Evolutionary conservation across 2,797 vertebrate species (phyloP), one percentile per base, ranked within the genome.

Genomic region (Pelodytes ibericus): DNA sequence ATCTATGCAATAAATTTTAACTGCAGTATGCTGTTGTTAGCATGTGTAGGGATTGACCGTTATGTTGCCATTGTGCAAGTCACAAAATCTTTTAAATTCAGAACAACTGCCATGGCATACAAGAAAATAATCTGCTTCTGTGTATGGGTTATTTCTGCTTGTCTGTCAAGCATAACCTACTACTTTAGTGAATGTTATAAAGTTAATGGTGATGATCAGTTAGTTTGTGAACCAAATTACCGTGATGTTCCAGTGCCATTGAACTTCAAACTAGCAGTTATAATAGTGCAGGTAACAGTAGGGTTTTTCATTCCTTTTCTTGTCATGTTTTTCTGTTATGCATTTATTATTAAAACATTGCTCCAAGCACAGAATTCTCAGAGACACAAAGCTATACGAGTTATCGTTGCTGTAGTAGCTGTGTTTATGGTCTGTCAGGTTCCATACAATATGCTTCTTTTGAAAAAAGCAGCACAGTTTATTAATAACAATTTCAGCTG

Each of bases 1-100:
- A 83, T 93, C 65, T 97, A 98, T 29, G 93, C 93, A 0, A 75
- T 97, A 65, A 98, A 98, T 88, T 92, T 99, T 62, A 94, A 94
- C 89, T 95, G 95, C 2, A 94, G 95, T 63, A 94, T 95, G 91
- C 82, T 99, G 77, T 90, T 99, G 71, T 82, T 98, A 70, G 92
- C 94, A 70, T 96, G 94, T 36, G 89, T 99, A 83, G 95, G 95
- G 2, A 66, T 91, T 47, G 96, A 99, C 85, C 91, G 96, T 39
- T 99, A 97, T 81, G 68, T 95, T 0, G 95, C 96, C 67, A 96
- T 99, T 0, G 96, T 97, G 0, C 94, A 95, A 83, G 95, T 94
- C 0, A 93, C 93, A 10, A 92, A 89, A 53, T 95, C 95, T 0
- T 94, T 95, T 85, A 80, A 89, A 11, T 84, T 96, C 31, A 92